Percentiles rank a stretch among this genome's conserved stretches.
Conservation (phyloP, 2,797 vertebrate genomes). For the Bucorvus abyssinicus region DNA sequence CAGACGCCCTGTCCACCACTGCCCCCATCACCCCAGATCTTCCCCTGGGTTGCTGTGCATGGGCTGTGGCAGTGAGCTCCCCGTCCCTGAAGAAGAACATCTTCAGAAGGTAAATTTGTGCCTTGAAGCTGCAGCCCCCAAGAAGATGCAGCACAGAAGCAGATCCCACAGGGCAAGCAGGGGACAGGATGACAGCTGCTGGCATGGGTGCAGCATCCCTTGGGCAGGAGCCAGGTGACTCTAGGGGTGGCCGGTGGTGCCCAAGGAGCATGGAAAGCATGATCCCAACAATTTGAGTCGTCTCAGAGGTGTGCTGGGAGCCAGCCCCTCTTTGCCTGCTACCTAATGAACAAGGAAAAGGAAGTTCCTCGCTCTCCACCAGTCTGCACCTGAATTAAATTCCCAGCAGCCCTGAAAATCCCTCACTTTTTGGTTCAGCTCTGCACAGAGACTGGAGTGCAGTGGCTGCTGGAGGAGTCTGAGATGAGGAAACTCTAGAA, state of each 20-base stretch:
- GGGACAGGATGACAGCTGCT: neutral
- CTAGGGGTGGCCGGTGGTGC: rapidly evolving
- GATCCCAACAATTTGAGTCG: neutral
- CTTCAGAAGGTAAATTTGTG: neutral
- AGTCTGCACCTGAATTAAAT: neutral
- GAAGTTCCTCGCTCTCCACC: neutral
- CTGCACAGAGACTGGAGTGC: neutral
- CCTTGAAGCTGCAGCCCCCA: neutral
- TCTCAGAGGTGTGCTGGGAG: neutral
- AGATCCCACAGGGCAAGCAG: rapidly evolving
- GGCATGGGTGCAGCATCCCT: neutral
- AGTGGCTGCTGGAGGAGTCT: neutral
- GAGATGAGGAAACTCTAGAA: neutral
- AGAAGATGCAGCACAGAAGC: neutral
- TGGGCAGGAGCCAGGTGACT: neutral
- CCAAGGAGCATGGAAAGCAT: neutral
- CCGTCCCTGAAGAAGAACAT: neutral
- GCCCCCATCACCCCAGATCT: rapidly evolving
- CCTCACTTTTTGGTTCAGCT: neutral
- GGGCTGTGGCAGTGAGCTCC: neutral
- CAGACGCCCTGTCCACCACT: rapidly evolving
- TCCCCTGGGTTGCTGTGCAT: neutral
- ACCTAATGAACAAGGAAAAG: neutral
- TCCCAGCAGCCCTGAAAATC: neutral
- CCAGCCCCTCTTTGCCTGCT: neutral